A percentile compares a stretch with the other conserved stretches of the same genome.
These are phyloP conservation scores for Holothuria leucospilota DNA, from an alignment of 53 echinoderm and acorn worm species.

Conservation along the genomic window DNA sequence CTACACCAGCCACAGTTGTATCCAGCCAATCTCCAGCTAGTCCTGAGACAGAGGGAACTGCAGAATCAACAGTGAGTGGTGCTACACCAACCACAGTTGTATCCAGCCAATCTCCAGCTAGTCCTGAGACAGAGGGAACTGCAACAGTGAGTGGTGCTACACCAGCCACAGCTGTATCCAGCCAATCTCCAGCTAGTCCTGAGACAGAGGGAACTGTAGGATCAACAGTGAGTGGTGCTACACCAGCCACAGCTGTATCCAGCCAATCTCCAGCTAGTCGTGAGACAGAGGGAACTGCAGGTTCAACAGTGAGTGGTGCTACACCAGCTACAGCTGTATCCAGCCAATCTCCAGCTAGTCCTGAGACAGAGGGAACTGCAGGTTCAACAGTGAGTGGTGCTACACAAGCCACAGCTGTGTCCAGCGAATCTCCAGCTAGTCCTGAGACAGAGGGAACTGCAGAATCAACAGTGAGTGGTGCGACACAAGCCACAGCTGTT, in stretches of 20 bases:
- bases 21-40: no score
- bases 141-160: not conserved
- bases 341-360: slow-evolving; percentile 1
- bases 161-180: not conserved
- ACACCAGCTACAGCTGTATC: slow-evolving; percentile 10
- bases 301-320: not conserved
- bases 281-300: not conserved
- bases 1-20: no score
- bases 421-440: not conserved
- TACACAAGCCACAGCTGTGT: not conserved
- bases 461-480: slow-evolving; percentile 3
- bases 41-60: no score
- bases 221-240: not conserved
- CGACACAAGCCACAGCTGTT: not conserved
- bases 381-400: slow-evolving; percentile 13
- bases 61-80: no score
- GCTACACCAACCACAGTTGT: no score
- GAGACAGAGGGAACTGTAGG: no score
- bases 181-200: no score
- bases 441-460: not conserved
- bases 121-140: no score
- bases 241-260: no score
- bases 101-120: no score
- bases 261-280: no score
- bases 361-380: slow-evolving; percentile 5